phyloP scores from a whole-genome alignment of 2,113 vertebrate species.

The Lanius ludovicianus region DNA sequence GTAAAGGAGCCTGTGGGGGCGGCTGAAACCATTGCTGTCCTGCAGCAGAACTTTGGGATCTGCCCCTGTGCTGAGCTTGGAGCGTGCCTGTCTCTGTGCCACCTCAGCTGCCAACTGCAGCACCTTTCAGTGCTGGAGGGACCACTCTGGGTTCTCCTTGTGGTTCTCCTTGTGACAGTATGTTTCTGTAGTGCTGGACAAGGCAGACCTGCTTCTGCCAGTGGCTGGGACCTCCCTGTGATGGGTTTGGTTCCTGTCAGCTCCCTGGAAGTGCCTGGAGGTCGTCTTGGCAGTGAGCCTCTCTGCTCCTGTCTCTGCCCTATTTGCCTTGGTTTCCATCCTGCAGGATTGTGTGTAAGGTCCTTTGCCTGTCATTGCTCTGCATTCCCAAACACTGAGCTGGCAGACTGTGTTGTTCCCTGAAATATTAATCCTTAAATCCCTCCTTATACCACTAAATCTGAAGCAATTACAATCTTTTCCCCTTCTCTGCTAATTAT shows the following conservation, averaged over 20 bases:
- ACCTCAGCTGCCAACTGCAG: accelerated
- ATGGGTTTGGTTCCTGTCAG: background rate
- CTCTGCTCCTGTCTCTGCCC: background rate
- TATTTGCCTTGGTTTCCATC: background rate
- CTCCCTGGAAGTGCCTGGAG: background rate
- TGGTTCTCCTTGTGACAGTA: background rate
- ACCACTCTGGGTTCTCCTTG: background rate
- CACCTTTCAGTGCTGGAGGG: background rate
- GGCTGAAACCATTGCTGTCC: background rate
- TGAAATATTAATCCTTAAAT: background rate
- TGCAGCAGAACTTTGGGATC: background rate
- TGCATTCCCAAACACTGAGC: background rate
- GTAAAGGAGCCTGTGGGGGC: too few species aligned
- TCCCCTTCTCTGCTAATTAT: constrained; percentile 48
- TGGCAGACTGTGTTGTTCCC: background rate
- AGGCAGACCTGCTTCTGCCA: background rate
- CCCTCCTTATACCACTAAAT: background rate
- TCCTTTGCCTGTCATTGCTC: background rate
- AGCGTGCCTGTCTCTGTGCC: background rate
- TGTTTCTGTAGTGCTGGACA: background rate
- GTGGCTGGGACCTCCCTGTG: background rate
- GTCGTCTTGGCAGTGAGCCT: accelerated
- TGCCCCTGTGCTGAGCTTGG: background rate
- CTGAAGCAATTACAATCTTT: constrained; percentile 16
- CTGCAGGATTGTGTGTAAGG: background rate